Base-by-base conservation (phyloP, 1,140 invertebrate species). In the Arctopsyche grandis region DNA sequence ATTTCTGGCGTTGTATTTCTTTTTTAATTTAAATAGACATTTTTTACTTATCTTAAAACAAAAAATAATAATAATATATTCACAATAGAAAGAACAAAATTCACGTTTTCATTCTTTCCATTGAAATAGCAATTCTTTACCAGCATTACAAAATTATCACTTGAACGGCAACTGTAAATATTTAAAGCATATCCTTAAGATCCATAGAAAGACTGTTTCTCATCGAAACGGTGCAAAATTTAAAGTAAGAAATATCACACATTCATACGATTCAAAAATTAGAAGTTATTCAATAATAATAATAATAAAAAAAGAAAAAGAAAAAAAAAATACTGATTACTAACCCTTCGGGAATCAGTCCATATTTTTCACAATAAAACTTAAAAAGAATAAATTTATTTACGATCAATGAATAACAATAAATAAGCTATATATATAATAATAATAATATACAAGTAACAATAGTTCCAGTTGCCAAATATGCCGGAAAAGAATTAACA, bases 71-170 rank as follows among this genome's bases (percentile, higher is more conserved):
- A 38, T 38, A 38, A 38, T 38, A 26, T 66, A 26, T 24, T 70
- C 46, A 66, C 66, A 82, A 82, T 82, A 80, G 81, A 82, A 82
- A 69, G 60, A 77, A 82, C 79, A 82, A 82, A 82, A 77, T 14
- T 21, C 19, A 9, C n/a, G 38, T 58, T 73, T 82, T 80, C 79
- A 74, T 79, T 75, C 43, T 70, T 79, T 80, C 81, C 81, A 82
- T 82, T 82, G 66, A 43, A 16, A 66, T 24, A 82, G 78, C 79
- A 82, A 82, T 82, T 82, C 81, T 82, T 77, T 63, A 48, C 79
- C 77, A 80, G 76, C 81, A 82, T 73, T 44, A 19, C 9, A 77
- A 29, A 56, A 44, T 16, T 48, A 76, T 44, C 21, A 76, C 46
- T 71, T 66, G 63, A 71, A 46, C 14, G 69, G 69, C 69, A 71